These are phyloP conservation scores for Gobionotothen gibberifrons DNA, from an alignment of 2,797 vertebrate genomes.

Conservation along the genomic window DNA sequence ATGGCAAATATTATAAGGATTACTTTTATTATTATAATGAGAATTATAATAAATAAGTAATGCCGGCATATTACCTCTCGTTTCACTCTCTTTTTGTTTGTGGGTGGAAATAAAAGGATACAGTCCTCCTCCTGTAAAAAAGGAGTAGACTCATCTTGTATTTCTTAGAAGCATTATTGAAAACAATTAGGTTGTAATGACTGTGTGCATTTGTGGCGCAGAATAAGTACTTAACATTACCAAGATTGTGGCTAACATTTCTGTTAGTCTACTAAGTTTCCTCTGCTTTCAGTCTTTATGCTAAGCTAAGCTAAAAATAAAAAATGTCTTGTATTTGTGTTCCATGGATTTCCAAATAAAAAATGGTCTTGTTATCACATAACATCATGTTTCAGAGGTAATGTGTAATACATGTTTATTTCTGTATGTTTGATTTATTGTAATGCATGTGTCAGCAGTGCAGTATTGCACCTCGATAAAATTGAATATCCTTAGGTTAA, in stretches of 20 bases:
- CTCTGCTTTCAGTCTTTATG: neutral
- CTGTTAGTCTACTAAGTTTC: neutral
- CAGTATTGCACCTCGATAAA: neutral
- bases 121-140: constrained; percentile 28
- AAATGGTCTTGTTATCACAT: neutral
- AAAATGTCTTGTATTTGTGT: neutral
- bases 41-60: constrained; percentile 48
- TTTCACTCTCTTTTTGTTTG: constrained; percentile 22
- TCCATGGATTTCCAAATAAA: neutral
- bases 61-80: neutral
- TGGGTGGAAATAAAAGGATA: constrained; percentile 15
- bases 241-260: neutral
- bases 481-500: too few species aligned
- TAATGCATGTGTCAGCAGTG: neutral
- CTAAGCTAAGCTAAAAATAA: neutral
- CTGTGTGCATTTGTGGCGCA: constrained; percentile 25
- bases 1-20: constrained; percentile 4
- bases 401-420: neutral
- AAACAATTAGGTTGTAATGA: constrained; percentile 5
- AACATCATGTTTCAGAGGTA: constrained; percentile 10
- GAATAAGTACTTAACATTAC: constrained; percentile 19
- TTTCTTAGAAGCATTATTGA: constrained; percentile 33
- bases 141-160: constrained; percentile 24
- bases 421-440: neutral
- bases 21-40: constrained; percentile 32